These are phyloP conservation scores for Aselliscus stoliczkanus DNA, from an alignment of 2,797 vertebrate genomes.

Conservation along the genomic window DNA sequence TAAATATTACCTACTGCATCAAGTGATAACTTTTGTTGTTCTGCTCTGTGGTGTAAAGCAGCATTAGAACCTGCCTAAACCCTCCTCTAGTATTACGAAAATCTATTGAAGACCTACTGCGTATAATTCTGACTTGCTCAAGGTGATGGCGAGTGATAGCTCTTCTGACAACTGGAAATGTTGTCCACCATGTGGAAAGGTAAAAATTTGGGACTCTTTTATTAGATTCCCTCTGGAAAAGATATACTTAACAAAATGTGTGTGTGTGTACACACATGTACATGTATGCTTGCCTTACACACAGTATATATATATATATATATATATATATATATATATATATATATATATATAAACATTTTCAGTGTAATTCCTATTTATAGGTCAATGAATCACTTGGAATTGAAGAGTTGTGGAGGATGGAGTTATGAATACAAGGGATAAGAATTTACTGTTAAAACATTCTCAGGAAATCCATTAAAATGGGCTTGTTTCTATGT, in stretches of 20 bases:
- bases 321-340: neutral
- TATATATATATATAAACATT: rapidly evolving
- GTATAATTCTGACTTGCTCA: neutral
- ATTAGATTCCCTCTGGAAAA: neutral
- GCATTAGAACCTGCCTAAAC: neutral
- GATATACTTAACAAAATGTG: neutral
- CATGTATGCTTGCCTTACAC: neutral
- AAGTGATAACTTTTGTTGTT: neutral
- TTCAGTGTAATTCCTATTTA: neutral
- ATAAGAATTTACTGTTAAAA: neutral
- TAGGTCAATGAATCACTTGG: neutral
- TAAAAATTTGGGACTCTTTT: neutral
- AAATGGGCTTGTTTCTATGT: neutral
- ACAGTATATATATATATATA: rapidly evolving
- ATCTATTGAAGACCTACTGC: neutral
- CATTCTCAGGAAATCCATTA: neutral
- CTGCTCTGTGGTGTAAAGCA: neutral
- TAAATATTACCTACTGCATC: neutral
- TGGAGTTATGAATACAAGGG: neutral
- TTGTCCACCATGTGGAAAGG: neutral
- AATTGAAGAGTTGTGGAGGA: neutral
- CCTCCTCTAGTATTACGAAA: neutral
- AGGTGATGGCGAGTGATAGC: neutral
- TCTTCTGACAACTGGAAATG: neutral
- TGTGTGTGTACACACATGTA: neutral